Percentiles rank a stretch among this genome's conserved stretches.
These are phyloP conservation scores for Lontra canadensis DNA, from an alignment of 2,113 vertebrate species.

Conservation along the genomic window DNA sequence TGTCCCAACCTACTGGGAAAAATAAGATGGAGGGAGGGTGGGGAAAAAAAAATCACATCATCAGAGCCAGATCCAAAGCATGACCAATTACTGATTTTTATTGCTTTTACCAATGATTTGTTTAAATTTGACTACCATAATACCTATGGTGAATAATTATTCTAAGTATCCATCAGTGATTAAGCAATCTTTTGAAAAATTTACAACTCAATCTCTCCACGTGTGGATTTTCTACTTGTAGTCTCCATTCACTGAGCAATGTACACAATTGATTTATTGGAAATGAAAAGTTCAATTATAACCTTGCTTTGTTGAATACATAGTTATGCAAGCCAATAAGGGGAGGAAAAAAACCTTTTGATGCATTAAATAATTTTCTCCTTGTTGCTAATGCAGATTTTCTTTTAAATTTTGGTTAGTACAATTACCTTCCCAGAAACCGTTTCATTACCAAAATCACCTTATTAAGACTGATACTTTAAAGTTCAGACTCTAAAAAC, in stretches of 20 bases:
- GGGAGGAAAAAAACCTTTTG: neutral
- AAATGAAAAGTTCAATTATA: conserved; percentile 40
- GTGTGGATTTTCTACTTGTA: neutral
- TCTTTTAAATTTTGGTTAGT: conserved; percentile 64
- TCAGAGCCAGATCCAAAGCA: conserved; percentile 50
- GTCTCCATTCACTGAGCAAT: neutral
- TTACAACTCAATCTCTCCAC: neutral
- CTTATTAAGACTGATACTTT: neutral
- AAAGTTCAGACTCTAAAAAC: conserved; percentile 40
- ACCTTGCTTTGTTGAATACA: neutral
- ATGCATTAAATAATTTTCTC: conserved; percentile 49
- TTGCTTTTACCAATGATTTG: neutral
- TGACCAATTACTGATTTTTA: neutral
- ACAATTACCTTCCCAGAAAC: conserved; percentile 49
- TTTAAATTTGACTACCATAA: conserved; percentile 9
- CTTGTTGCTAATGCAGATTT: conserved; percentile 42
- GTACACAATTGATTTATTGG: conserved; percentile 27
- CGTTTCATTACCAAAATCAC: conserved; percentile 37
- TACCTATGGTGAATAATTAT: neutral
- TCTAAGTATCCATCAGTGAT: neutral
- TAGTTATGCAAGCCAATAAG: neutral
- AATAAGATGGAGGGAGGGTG: conserved; percentile 33
- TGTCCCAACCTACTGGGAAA: conserved; percentile 77
- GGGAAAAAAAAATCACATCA: conserved; percentile 13
- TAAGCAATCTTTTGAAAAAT: conserved; percentile 16